Conservation (phyloP, 1,140 invertebrate genomes). For the Drosophila setifemur region DNA sequence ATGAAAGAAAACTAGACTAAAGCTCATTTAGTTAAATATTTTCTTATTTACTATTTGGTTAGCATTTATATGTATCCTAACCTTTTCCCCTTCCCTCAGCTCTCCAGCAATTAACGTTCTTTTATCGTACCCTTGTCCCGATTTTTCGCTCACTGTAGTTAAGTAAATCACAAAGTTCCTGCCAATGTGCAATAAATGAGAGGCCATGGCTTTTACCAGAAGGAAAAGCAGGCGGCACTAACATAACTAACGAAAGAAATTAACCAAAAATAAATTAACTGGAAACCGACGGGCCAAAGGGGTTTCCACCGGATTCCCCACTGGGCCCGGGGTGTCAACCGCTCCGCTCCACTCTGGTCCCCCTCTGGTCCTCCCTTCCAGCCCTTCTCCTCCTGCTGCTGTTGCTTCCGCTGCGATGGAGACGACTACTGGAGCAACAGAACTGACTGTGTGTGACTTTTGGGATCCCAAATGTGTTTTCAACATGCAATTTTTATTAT, state of each 20-base stretch:
- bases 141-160: neutral
- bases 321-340: conserved; percentile 23
- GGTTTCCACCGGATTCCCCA: conserved; percentile 29
- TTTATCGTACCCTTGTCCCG: neutral
- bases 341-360: conserved; percentile 10
- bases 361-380: no score
- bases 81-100: neutral
- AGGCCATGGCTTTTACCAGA: conserved; percentile 36
- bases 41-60: no score
- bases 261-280: conserved; percentile 78
- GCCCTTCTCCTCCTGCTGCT: no score
- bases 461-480: conserved; percentile 74
- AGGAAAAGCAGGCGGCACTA: conserved; percentile 44
- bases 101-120: neutral
- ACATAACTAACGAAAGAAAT: conserved; percentile 76
- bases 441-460: conserved; percentile 56
- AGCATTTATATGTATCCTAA: neutral
- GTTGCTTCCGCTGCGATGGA: conserved; percentile 35
- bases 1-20: no score
- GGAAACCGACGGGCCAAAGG: conserved; percentile 37
- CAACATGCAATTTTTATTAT: conserved; percentile 80
- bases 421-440: conserved; percentile 5
- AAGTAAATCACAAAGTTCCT: conserved; percentile 56
- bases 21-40: no score
- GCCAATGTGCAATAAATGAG: conserved; percentile 70